Percentiles rank a stretch among this genome's conserved stretches.
These are phyloP conservation scores for Helleia helle DNA, from an alignment of 2,888 invertebrate species.

Conservation along the genomic window DNA sequence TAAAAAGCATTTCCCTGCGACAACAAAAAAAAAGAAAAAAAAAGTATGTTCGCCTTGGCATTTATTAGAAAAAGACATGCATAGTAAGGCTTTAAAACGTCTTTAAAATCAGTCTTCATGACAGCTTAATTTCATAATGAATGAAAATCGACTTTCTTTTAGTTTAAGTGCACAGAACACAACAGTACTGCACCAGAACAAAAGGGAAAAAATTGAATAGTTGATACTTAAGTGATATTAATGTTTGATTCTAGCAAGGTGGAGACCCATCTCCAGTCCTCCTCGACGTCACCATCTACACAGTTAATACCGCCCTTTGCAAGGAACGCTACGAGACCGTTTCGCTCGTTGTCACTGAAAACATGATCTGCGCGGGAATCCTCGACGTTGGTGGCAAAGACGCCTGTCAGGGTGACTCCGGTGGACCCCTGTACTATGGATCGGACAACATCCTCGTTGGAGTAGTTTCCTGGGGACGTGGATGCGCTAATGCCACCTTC, in stretches of 20 bases:
- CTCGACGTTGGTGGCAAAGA: slow-evolving; percentile 35
- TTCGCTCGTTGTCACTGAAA: slow-evolving; percentile 28
- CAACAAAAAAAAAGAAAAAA: too few species aligned
- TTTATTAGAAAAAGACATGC: too few species aligned
- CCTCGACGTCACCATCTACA: slow-evolving; percentile 31
- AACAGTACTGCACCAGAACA: too few species aligned
- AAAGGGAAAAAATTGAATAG: too few species aligned
- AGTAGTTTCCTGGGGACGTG: slow-evolving; percentile 61
- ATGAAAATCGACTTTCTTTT: too few species aligned
- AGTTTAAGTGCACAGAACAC: too few species aligned
- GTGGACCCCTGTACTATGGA: slow-evolving; percentile 57
- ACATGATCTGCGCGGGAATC: slow-evolving; percentile 50
- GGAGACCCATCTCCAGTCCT: slow-evolving; percentile 26
- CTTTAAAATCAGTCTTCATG: too few species aligned
- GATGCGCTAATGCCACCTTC: slow-evolving; percentile 51
- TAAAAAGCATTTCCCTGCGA: too few species aligned
- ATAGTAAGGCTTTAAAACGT: too few species aligned
- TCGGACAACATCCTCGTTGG: slow-evolving; percentile 43
- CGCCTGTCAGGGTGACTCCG: slow-evolving; percentile 60
- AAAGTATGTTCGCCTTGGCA: too few species aligned
- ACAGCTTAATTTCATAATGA: too few species aligned
- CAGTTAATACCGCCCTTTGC: slow-evolving; percentile 35
- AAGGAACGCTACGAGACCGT: slow-evolving; percentile 26
- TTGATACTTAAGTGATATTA: too few species aligned
- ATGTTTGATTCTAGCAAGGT: slow-evolving; percentile 22